Base-by-base conservation (phyloP, 2,113 vertebrate genomes). In the Gymnocephalus cernua region DNA sequence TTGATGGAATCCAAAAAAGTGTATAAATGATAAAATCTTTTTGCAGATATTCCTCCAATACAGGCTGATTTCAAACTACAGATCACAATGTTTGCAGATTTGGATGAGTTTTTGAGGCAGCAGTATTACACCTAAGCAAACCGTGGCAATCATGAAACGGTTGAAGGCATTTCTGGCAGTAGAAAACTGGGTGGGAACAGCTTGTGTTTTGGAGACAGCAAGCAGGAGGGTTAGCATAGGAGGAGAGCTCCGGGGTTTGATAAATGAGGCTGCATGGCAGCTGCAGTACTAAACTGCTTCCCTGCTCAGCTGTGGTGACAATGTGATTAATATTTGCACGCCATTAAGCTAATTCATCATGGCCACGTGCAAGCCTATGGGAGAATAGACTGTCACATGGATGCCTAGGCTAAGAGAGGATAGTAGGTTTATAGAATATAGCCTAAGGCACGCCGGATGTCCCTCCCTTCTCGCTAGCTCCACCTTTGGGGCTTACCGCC, bases 241-340 rank as follows among this genome's bases (percentile, higher is more conserved):
- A 91, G 79, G 82, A 84, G 82, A 79, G 89, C 90, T 89, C 84
- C 23, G 10, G 92, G 85, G 84, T 92, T 93, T 95, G 93, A 94
- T 94, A 91, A 94, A 95, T 94, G 91, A 93, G 92, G 76, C 91
- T 84, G 85, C 48, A 74, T 54, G 86, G 87, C 47, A 77, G 87
- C 85, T 88, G 90, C 90, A 77, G 87, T 75, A 82, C 91, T 89
- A 93, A 94, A 94, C 91, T 88, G 90, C 92, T 93, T 93, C 87
- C 85, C 90, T 78, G 86, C 93, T 95, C 93, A 92, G 94, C 92
- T 84, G 83, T 82, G 86, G 89, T 94, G 93, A 95, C 94, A 95
- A 89, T 89, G 89, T 94, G 94, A 95, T 95, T 94, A 95, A 95
- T 95, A 95, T 95, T 95, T 91, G 84, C 89, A 78, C 75, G 65